Evolutionary conservation across 2,113 vertebrate genomes (phyloP).

Genomic region (Ceyx margarethae): DNA sequence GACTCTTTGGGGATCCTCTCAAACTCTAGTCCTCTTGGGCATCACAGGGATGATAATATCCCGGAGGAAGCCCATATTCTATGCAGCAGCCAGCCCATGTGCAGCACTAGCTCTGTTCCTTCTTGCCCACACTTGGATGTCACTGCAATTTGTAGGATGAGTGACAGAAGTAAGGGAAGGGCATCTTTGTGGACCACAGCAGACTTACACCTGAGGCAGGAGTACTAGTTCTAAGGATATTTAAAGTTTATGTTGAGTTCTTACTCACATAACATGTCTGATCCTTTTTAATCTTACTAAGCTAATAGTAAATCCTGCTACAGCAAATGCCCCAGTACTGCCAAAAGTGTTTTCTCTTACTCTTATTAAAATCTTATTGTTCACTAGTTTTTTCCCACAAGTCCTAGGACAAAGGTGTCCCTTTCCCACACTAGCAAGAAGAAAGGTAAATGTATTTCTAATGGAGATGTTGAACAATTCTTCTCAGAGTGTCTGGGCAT

Average conservation of each 20-base stretch:
- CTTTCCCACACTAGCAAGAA: background rate
- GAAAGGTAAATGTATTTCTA: background rate
- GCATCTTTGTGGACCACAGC: background rate
- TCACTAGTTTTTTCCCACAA: background rate
- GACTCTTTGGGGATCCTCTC: background rate
- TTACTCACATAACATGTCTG: constrained; percentile 31
- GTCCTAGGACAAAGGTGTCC: background rate
- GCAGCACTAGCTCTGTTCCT: background rate
- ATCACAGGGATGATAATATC: background rate
- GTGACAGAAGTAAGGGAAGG: background rate
- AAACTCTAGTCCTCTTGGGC: background rate
- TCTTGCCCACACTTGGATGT: background rate
- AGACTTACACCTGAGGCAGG: background rate
- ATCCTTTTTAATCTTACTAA: constrained; percentile 47
- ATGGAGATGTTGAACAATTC: background rate
- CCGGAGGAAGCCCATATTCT: background rate
- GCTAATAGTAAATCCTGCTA: constrained; percentile 7
- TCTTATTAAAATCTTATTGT: background rate
- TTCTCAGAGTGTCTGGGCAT: background rate
- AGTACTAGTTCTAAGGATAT: background rate
- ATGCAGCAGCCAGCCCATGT: background rate
- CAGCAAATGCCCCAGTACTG: background rate
- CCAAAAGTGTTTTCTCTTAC: background rate
- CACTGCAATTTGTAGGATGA: background rate
- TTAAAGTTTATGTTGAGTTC: background rate